Percentiles rank a stretch among this genome's conserved stretches.
phyloP scores from a whole-genome alignment of 2,888 invertebrate genomes.

The Deilephila porcellus region DNA sequence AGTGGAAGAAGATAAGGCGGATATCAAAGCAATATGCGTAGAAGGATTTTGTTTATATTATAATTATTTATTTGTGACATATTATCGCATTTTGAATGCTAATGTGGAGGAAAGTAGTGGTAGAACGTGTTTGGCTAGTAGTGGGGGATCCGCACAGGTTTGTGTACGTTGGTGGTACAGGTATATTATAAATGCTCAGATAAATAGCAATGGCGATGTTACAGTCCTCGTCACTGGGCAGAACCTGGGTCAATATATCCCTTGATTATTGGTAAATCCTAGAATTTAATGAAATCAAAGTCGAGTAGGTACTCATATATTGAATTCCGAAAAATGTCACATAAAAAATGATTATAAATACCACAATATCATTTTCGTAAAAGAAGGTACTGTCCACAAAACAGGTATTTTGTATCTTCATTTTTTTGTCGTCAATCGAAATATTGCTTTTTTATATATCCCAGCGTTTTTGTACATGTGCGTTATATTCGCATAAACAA shows the following conservation, averaged over 20 bases:
- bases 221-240: neutral
- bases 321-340: no score
- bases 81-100: constrained; percentile 19
- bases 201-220: neutral
- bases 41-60: constrained; percentile 12
- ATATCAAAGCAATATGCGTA: neutral
- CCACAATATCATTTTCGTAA: no score
- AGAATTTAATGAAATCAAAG: no score
- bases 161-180: neutral
- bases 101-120: neutral
- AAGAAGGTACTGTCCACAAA: no score
- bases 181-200: neutral
- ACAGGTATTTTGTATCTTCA: no score
- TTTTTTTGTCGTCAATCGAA: no score
- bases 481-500: neutral
- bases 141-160: neutral
- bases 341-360: no score
- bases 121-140: constrained; percentile 8
- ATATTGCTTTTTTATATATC: no score
- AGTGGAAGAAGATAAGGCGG: neutral
- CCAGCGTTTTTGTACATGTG: no score
- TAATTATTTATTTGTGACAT: constrained; percentile 5
- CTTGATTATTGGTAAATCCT: neutral
- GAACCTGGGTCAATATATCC: no score
- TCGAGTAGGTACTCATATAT: no score